Evolutionary conservation across 2,888 invertebrate genomes (phyloP), one percentile per base, ranked within the genome.

Genomic region (Patella depressa): DNA sequence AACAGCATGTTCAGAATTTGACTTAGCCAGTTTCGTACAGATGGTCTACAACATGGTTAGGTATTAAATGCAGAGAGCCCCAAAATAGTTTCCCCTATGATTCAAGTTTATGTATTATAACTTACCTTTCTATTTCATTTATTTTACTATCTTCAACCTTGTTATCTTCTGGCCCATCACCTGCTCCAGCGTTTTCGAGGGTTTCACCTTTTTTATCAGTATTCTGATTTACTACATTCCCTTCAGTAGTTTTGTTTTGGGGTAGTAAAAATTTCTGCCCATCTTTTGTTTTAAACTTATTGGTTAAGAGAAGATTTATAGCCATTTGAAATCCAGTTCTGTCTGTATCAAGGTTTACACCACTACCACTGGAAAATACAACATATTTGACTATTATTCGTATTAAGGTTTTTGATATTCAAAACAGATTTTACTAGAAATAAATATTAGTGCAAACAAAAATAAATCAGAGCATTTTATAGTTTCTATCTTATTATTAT

Each of bases 51-150:
- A n/a, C n/a, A n/a, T n/a, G 24, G 24, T 24, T 24, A 24, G 24
- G 24, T 24, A 24, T 24, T 24, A 24, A 24, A 24, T 24, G 24
- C 24, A 24, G 24, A 24, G 24, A 24, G 24, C 24, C 24, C 24
- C 24, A 24, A 24, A 24, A 24, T 24, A 24, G 24, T 24, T 24
- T 24, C 24, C 24, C 24, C 24, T 24, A 24, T 24, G 24, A 24
- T 24, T 24, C 24, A 24, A 24, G 24, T 24, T 24, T 24, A 24
- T 24, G 24, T 24, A 45, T 45, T 9, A 45, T 24, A 24, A 14
- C 65, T 24, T 65, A 65, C 65, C 24, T 65, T 65, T 65, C 65
- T 11, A 65, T 65, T 65, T 65, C 65, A 12, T 65, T 65, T 12
- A 65, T 65, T 65, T 65, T 65, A 11, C 11, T 24, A 19, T 65